These are phyloP conservation scores for Athalia rosae DNA, from an alignment of 2,888 invertebrate genomes.

Conservation along the genomic window DNA sequence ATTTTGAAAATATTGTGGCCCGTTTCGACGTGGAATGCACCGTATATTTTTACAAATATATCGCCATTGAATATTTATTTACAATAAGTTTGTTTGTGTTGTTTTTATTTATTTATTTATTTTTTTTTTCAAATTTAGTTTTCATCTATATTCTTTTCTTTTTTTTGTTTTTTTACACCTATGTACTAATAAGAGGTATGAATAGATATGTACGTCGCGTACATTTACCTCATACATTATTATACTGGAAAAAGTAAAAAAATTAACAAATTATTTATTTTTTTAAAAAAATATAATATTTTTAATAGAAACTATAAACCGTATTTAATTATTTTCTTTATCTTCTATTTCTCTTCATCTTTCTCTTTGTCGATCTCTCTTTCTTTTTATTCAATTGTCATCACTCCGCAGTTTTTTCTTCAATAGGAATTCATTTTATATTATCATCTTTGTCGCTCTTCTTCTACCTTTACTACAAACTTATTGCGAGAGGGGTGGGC, in stretches of 20 bases:
- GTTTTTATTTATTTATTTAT: background rate
- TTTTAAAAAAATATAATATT: slow-evolving; percentile 64
- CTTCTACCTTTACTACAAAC: slow-evolving; percentile 11
- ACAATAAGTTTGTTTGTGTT: background rate
- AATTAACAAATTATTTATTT: slow-evolving; percentile 62
- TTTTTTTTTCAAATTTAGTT: background rate
- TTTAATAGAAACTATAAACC: slow-evolving; percentile 66
- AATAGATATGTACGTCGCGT: no score
- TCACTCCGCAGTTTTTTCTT: slow-evolving; percentile 44
- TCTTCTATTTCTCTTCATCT: slow-evolving; percentile 36
- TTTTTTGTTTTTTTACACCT: background rate
- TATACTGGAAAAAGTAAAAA: slow-evolving; percentile 58
- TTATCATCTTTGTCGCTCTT: slow-evolving; percentile 24
- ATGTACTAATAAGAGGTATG: no score
- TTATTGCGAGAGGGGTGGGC: no score
- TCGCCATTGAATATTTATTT: no score
- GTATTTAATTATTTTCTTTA: slow-evolving; percentile 55
- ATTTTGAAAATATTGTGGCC: no score
- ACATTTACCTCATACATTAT: slow-evolving; percentile 46
- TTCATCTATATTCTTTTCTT: background rate
- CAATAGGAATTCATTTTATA: slow-evolving; percentile 21
- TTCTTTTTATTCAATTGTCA: slow-evolving; percentile 31
- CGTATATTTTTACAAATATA: no score
- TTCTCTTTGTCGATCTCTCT: slow-evolving; percentile 42
- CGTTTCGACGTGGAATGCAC: no score